Conservation (phyloP, 2,888 invertebrate genomes). For the Hypsopygia costalis region DNA sequence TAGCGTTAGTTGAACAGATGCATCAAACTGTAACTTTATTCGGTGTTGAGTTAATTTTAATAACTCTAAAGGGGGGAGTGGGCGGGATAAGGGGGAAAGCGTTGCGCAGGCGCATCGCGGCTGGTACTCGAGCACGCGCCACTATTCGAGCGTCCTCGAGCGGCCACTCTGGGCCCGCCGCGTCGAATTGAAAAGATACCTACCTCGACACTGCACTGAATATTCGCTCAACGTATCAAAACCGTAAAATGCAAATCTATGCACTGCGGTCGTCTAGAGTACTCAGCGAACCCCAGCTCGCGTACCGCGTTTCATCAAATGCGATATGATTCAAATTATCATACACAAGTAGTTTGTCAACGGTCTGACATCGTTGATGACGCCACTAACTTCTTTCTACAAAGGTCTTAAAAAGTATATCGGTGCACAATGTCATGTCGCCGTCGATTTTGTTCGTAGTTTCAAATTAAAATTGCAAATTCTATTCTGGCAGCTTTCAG, state of each 20-base stretch:
- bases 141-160: slow-evolving; percentile 63
- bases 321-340: slow-evolving; percentile 69
- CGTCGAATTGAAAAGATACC: slow-evolving; percentile 78
- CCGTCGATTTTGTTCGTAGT: not conserved
- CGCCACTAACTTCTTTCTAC: slow-evolving; percentile 21
- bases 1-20: slow-evolving; percentile 31
- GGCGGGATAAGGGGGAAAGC: slow-evolving; percentile 21
- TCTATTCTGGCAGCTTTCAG: slow-evolving; percentile 33
- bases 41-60: slow-evolving; percentile 67
- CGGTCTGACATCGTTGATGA: slow-evolving; percentile 47
- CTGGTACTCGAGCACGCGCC: slow-evolving; percentile 74
- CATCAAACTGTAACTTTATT: slow-evolving; percentile 62
- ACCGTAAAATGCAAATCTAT: slow-evolving; percentile 79
- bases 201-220: slow-evolving; percentile 73
- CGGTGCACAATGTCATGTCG: not conserved
- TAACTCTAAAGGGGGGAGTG: slow-evolving; percentile 42
- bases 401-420: slow-evolving; percentile 15
- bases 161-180: slow-evolving; percentile 67
- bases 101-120: slow-evolving; percentile 65
- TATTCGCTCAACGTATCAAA: slow-evolving; percentile 77
- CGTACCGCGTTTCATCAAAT: slow-evolving; percentile 66
- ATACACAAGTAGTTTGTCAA: slow-evolving; percentile 57
- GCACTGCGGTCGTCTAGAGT: slow-evolving; percentile 73
- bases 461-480: slow-evolving; percentile 21
- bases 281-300: slow-evolving; percentile 47